These are phyloP conservation scores for Crepidodera aurea DNA, from an alignment of 2,888 invertebrate genomes.

Conservation along the genomic window DNA sequence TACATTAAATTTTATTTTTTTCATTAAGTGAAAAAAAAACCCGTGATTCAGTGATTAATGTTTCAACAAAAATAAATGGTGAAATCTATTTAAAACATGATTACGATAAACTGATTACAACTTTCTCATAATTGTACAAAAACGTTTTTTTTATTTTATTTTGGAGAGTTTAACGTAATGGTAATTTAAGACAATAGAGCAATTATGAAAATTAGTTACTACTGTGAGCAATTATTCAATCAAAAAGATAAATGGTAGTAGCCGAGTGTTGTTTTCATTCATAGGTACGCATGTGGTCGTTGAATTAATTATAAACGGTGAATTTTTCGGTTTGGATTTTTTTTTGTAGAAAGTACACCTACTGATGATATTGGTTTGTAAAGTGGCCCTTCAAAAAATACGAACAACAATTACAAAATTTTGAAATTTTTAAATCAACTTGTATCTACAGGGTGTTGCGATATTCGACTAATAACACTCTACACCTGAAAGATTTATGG, in stretches of 20 bases:
- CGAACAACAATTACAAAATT: too few species aligned
- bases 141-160: slow-evolving; percentile 11
- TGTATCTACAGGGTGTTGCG: too few species aligned
- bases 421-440: too few species aligned
- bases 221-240: slow-evolving; percentile 18
- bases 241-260: slow-evolving; percentile 13
- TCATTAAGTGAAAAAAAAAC: too few species aligned
- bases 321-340: too few species aligned
- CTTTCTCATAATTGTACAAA: slow-evolving; percentile 17
- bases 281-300: neutral
- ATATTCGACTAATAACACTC: too few species aligned
- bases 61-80: neutral
- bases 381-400: too few species aligned
- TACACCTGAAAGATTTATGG: too few species aligned
- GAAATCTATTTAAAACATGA: neutral
- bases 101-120: slow-evolving; percentile 15
- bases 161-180: slow-evolving; percentile 3
- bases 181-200: slow-evolving; percentile 13
- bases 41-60: neutral
- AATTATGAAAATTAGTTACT: slow-evolving; percentile 16
- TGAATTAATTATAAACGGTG: neutral
- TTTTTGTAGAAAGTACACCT: too few species aligned
- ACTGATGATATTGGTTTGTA: too few species aligned
- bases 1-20: too few species aligned
- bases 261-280: slow-evolving; percentile 11